phyloP scores from a whole-genome alignment of 2,797 vertebrate species.

The Peromyscus attwateri region DNA sequence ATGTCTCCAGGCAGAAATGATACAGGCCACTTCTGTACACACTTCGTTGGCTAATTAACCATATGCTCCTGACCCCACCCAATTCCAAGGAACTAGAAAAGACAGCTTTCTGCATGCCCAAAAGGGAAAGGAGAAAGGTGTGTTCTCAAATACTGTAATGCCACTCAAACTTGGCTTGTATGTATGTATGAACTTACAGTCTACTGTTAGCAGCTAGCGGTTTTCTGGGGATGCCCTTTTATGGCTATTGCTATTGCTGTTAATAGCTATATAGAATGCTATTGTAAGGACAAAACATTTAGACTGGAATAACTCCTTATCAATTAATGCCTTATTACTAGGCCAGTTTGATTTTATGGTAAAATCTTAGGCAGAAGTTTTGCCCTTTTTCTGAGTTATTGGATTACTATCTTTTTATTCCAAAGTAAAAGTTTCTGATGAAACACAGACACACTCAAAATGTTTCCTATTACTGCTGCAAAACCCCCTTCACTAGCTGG shows the following conservation, averaged over 20 bases:
- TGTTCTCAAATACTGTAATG: background rate
- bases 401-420: background rate
- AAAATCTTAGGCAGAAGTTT: background rate
- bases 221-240: background rate
- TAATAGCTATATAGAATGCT: background rate
- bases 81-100: background rate
- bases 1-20: background rate
- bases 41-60: background rate
- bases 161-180: accelerated
- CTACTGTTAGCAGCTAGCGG: accelerated
- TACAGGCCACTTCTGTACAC: background rate
- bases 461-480: background rate
- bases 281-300: background rate
- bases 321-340: background rate
- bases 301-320: background rate
- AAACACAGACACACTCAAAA: background rate
- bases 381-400: background rate
- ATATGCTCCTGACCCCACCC: background rate
- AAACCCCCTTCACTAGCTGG: background rate
- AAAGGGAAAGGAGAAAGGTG: too few species aligned
- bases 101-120: background rate
- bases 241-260: background rate
- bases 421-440: background rate
- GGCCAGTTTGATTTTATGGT: background rate
- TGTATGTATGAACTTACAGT: too few species aligned